phyloP scores from a whole-genome alignment of 2,888 invertebrate genomes.

The Noctua janthina region DNA sequence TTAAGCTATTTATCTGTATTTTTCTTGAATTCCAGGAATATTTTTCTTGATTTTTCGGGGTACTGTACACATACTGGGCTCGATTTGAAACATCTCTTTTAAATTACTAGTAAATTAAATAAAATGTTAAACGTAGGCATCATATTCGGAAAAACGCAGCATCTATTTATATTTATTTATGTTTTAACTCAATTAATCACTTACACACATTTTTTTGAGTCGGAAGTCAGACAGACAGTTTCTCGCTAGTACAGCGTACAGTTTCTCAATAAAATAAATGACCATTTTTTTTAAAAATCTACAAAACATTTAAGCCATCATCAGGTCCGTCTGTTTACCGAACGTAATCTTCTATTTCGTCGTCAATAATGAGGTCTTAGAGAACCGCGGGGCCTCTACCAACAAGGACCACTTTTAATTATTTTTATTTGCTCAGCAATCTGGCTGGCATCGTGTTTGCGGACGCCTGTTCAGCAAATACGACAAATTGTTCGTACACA shows the following conservation, averaged over 20 bases:
- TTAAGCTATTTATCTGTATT: no score
- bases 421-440: constrained; percentile 85
- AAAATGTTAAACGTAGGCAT: neutral
- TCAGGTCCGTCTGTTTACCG: constrained; percentile 43
- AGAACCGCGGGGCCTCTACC: constrained; percentile 20
- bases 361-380: constrained; percentile 62
- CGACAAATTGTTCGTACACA: constrained; percentile 72
- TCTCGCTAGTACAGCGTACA: neutral
- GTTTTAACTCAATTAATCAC: neutral
- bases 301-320: constrained; percentile 8
- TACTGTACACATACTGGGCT: neutral
- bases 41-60: no score
- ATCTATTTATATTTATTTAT: neutral
- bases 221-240: neutral
- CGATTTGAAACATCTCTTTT: no score
- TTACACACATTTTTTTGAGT: neutral
- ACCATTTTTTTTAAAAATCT: neutral
- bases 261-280: neutral
- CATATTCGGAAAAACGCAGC: neutral
- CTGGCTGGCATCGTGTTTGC: constrained; percentile 70
- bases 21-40: no score
- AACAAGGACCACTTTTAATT: constrained; percentile 77
- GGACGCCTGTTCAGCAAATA: constrained; percentile 71
- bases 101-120: neutral
- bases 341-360: constrained; percentile 58